Conservation (phyloP, 1,140 invertebrate genomes). For the Ceratosolen fusciceps region DNA sequence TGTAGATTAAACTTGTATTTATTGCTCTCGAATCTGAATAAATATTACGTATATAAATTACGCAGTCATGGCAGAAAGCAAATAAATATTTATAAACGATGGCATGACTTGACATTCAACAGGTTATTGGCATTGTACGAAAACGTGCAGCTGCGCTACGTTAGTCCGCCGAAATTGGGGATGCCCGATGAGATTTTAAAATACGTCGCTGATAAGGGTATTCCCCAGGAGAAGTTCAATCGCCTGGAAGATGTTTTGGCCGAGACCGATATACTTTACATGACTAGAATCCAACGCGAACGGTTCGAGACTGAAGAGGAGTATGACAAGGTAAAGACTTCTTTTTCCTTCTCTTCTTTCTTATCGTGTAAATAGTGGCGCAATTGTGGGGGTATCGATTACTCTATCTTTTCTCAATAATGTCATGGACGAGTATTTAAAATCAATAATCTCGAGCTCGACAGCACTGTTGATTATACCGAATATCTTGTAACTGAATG, state of each 20-base stretch:
- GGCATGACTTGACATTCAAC: slow-evolving; percentile 36
- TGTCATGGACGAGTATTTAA: too few species aligned
- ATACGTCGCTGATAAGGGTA: slow-evolving; percentile 83
- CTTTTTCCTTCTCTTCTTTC: not conserved
- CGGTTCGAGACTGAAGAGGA: slow-evolving; percentile 88
- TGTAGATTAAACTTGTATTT: not conserved
- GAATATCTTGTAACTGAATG: too few species aligned
- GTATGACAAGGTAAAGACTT: slow-evolving; percentile 82
- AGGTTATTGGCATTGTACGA: slow-evolving; percentile 87
- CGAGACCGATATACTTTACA: slow-evolving; percentile 97
- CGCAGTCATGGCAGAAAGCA: not conserved
- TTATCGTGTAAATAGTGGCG: too few species aligned
- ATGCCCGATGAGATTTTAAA: slow-evolving; percentile 92
- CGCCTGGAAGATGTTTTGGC: slow-evolving; percentile 87
- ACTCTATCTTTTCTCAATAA: too few species aligned
- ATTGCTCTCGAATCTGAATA: not conserved
- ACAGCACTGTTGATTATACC: too few species aligned
- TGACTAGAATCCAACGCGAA: slow-evolving; percentile 98
- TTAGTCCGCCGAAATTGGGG: slow-evolving; percentile 86
- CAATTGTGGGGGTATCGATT: too few species aligned
- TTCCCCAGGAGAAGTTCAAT: slow-evolving; percentile 82
- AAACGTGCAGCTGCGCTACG: slow-evolving; percentile 90
- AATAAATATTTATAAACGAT: slow-evolving; percentile 17
- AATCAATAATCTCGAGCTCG: too few species aligned
- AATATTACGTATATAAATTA: slow-evolving; percentile 2